Evolutionary conservation across 2,888 invertebrate species (phyloP), one percentile per base, ranked within the genome.

Genomic region (Dromius quadrimaculatus): DNA sequence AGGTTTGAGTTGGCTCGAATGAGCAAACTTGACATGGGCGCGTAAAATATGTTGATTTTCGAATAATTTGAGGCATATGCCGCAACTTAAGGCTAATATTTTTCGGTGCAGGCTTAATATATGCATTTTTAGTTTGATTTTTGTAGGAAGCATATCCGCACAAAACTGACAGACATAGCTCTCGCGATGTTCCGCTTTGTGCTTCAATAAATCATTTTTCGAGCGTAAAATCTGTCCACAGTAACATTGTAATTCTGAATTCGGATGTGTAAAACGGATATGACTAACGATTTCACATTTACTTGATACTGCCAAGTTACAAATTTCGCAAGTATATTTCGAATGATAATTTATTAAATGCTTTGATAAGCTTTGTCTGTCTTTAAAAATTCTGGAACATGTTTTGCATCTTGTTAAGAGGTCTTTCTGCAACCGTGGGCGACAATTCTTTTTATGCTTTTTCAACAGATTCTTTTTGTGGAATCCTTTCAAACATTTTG

Each of bases 121-220:
- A 75, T 87, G 87, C 85, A 87, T 87, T 74, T 87, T 86, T 1
- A 87, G 77, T 75, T 86, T 87, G 20, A 87, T 81, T 73, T 87
- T 86, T 71, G 85, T 86, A 6, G 86, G 84, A 1, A 87, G 81
- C 0, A 85, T 80, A 74, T 87, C 87, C 1, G 84, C 87, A 73
- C 87, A 87, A 74, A 86, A 87, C 72, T 86, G 86, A 73, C 87
- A 87, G 2, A 86, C 83, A 75, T 85, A 85, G 0, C 84, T 83
- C 22, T 81, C 83, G 15, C 82, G 79, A 74, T 87, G 87, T 74
- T 87, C 85, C n/a, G 82, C 81, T 41, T 81, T 79, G 74, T 87
- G 87, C 5, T 83, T 80, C 54, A 83, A 79, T 11, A 87, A 77
- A 75, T 87, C 87, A 9, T 82, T 83, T 69, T 83, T 84, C 1